Evolutionary conservation across 2,797 vertebrate genomes (phyloP), one percentile per base, ranked within the genome.

Genomic region (Rhabdophis nuchalis): DNA sequence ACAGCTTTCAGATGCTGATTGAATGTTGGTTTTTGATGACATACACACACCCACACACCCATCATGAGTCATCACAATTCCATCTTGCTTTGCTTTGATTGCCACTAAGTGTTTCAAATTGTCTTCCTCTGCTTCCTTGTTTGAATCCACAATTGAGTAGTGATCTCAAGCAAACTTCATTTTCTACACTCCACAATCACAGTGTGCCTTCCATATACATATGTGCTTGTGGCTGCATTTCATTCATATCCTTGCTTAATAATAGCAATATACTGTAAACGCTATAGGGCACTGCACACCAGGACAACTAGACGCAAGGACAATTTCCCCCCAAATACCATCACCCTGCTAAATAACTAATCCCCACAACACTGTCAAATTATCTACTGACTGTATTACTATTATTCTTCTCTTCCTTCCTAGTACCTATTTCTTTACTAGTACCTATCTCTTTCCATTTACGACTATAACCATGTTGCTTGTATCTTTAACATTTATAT

Each of bases 21-120:
- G 72, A 94, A 93, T 23, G 4, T 90, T 92, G 90, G 61, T 61
- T n/a, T n/a, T n/a, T n/a, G n/a, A n/a, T n/a, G n/a, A n/a, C n/a
- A n/a, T n/a, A n/a, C n/a, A n/a, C n/a, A n/a, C n/a, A n/a, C n/a
- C n/a, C n/a, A n/a, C n/a, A n/a, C n/a, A n/a, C n/a, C n/a, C 56
- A 54, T 77, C 68, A 93, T 86, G 92, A 94, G 88, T 91, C 60
- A 89, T 94, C 58, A 58, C 52, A 72, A 94, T 41, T 77, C 32
- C 32, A 41, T 41, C 32, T 41, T 1, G 32, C 68, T 72, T 72
- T 72, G 68, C 16, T 77, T 23, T 77, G 68, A 41, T 41, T 77
- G 61, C 82, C 60, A 85, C 9, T 58, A 64, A 52, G 27, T 50
- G 87, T 9, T 6, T 93, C 91, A 90, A 91, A 94, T 58, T 68